Base-by-base conservation (phyloP, 2,113 vertebrate genomes). In the Tricholaema leucomelas region DNA sequence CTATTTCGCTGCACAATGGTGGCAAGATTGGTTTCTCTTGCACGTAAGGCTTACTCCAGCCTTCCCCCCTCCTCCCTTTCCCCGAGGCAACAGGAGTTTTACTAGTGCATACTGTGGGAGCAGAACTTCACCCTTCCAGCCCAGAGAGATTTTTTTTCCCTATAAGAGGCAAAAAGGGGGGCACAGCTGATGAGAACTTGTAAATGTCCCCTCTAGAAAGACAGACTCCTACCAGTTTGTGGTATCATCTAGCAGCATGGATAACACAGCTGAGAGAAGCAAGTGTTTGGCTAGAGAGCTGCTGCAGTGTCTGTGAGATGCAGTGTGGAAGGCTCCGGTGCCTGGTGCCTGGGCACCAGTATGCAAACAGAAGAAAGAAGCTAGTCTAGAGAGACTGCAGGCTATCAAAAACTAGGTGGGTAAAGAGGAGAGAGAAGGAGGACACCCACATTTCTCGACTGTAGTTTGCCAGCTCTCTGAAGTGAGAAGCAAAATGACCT, bases 391-490 rank as follows among this genome's bases (percentile, higher is more conserved):
- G 66, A 84, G 67, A 70, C 28, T 63, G 77, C 71, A 73, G 69
- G 33, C 24, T 63, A 59, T 13, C 5, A 27, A 72, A 27, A 72
- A 67, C 24, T 5, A 55, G 64, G 56, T 60, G n/a, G 56, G 20
- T 42, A 77, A 85, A 71, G n/a, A 18, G 56, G 18, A 87, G 67
- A 81, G 64, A 71, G 76, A 70, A 84, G 55, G 31, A 94, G 78
- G 84, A 42, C 42, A 91, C 60, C 64, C 75, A 48, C 28, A 15
- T 25, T 83, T 44, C 79, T 58, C 75, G 82, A 33, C 31, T 72
- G 42, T 74, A 33, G 31, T 91, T 92, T 95, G 94, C 82, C 91
- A 87, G 79, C 35, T 92, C 58, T 65, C 81, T 60, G 17, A 87
- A 83, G 72, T 12, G 75, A 96, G 64, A 89, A 60, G 64, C n/a